Conservation (phyloP, 1,140 invertebrate species). For the Drosophila pachea region DNA sequence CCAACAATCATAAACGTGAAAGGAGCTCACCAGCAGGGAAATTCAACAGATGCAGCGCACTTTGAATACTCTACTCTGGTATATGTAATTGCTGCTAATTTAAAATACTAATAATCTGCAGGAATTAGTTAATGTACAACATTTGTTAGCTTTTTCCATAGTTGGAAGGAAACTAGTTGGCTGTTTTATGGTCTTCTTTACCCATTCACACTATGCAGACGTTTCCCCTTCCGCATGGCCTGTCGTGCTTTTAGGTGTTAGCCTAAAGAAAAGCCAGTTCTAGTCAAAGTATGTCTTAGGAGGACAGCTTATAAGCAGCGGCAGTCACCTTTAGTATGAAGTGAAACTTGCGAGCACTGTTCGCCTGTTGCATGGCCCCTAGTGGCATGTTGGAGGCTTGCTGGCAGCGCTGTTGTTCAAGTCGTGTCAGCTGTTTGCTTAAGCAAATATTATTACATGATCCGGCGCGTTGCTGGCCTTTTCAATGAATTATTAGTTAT, state of each 20-base stretch:
- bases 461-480: constrained; percentile 36
- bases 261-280: background rate
- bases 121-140: too few relatives aligned
- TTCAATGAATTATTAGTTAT: constrained; percentile 77
- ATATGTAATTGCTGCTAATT: background rate
- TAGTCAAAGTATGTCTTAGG: background rate
- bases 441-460: constrained; percentile 75
- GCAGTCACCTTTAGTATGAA: background rate
- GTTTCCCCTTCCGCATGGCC: background rate
- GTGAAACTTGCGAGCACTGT: background rate
- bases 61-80: constrained; percentile 19
- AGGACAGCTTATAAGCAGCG: background rate
- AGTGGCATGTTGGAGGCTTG: constrained; percentile 4
- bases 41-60: background rate
- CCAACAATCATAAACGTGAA: constrained; percentile 38
- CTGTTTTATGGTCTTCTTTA: background rate
- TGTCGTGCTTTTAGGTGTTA: background rate
- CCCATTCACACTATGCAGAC: constrained; percentile 4
- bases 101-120: too few relatives aligned
- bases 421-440: constrained; percentile 69
- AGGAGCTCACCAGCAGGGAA: constrained; percentile 1
- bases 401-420: constrained; percentile 35
- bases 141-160: background rate
- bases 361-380: constrained; percentile 13
- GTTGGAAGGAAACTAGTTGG: constrained; percentile 25